Conservation (phyloP, 1,140 invertebrate genomes). For the Calosoma granatense region DNA sequence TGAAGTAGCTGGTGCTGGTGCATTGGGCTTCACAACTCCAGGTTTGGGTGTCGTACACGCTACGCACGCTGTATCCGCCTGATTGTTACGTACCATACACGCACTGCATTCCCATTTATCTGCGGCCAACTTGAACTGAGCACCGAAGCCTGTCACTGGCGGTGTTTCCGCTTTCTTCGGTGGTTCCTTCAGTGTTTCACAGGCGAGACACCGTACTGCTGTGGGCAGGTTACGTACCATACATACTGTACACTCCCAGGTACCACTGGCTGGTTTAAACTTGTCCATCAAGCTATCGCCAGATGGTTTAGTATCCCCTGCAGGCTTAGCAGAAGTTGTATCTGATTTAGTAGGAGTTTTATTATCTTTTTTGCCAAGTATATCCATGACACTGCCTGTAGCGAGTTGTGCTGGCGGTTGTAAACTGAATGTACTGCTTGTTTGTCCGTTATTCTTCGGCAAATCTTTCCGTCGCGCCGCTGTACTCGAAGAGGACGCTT, state of each 20-base stretch:
- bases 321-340: conserved; percentile 11
- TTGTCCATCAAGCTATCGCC: conserved; percentile 18
- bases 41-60: neutral
- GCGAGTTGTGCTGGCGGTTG: conserved; percentile 23
- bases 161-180: conserved; percentile 19
- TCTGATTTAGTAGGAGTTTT: neutral
- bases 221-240: conserved; percentile 41
- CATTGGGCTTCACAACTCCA: conserved; percentile 10
- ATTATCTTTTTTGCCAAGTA: conserved; percentile 16
- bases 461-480: conserved; percentile 29
- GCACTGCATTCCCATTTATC: conserved; percentile 43
- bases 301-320: too few species aligned
- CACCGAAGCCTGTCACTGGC: conserved; percentile 22
- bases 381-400: conserved; percentile 33
- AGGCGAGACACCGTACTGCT: conserved; percentile 34
- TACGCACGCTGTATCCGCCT: conserved; percentile 36
- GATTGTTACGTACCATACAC: conserved; percentile 46
- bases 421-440: neutral
- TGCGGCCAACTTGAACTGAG: conserved; percentile 25
- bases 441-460: conserved; percentile 19
- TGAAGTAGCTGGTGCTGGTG: conserved; percentile 2
- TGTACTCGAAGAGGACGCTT: conserved; percentile 14
- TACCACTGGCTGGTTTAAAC: conserved; percentile 29
- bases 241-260: conserved; percentile 50
- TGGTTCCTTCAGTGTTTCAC: conserved; percentile 19